These are phyloP conservation scores for Drosophila monieri DNA, from an alignment of 2,888 invertebrate species.

Conservation along the genomic window DNA sequence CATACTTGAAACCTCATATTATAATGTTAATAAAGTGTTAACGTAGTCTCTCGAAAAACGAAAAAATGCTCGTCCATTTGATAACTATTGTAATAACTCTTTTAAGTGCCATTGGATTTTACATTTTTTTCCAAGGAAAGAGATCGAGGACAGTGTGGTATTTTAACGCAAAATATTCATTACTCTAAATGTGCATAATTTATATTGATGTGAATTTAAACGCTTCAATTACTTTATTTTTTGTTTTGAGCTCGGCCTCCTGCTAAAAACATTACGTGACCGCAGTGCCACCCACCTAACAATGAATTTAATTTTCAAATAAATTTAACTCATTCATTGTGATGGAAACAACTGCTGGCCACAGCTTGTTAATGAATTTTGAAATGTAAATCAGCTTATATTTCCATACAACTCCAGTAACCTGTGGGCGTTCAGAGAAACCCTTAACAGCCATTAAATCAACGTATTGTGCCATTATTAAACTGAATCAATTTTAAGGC, in stretches of 20 bases:
- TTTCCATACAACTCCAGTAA: slow-evolving; percentile 10
- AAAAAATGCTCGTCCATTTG: background rate
- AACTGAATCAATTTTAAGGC: slow-evolving; percentile 3
- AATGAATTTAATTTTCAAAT: slow-evolving; percentile 20
- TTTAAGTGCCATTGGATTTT: slow-evolving; percentile 1
- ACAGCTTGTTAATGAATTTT: slow-evolving; percentile 23
- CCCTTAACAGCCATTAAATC: slow-evolving; percentile 23
- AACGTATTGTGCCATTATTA: slow-evolving; percentile 13
- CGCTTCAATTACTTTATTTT: slow-evolving; percentile 39
- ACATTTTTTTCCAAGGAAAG: background rate
- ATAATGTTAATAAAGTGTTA: background rate
- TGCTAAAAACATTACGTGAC: slow-evolving; percentile 12
- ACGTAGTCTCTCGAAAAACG: background rate
- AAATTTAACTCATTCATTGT: slow-evolving; percentile 17
- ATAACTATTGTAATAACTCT: slow-evolving; percentile 14
- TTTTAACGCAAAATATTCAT: slow-evolving; percentile 27
- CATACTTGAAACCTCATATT: background rate
- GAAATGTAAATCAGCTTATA: slow-evolving; percentile 24
- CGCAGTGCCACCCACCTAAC: slow-evolving; percentile 13
- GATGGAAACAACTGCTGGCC: background rate
- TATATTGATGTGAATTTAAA: slow-evolving; percentile 52
- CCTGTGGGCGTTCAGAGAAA: slow-evolving; percentile 1
- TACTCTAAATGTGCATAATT: slow-evolving; percentile 40
- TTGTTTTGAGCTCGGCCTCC: background rate
- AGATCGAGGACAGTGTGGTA: background rate